phyloP scores from a whole-genome alignment of 2,888 invertebrate species.

The Drosophila heteroneura region DNA sequence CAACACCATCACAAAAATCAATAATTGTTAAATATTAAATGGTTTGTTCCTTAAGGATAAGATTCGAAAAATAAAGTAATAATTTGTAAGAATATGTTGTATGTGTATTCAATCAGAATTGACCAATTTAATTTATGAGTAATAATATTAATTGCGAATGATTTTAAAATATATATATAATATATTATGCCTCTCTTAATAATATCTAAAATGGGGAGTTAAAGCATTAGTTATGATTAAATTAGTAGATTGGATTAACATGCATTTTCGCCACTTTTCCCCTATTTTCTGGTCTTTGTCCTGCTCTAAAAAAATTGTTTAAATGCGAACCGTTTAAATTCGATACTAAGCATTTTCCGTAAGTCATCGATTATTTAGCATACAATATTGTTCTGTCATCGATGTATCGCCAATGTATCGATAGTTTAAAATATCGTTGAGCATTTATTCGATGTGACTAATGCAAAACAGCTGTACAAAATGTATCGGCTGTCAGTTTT shows the following conservation, averaged over 20 bases:
- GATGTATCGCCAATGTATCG: background rate
- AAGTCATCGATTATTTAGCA: background rate
- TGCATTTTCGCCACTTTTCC: background rate
- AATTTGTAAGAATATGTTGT: background rate
- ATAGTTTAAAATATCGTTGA: background rate
- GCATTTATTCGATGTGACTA: slow-evolving; percentile 7
- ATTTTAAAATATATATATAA: background rate
- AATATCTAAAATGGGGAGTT: background rate
- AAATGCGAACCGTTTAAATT: background rate
- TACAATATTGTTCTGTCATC: background rate
- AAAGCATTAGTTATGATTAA: background rate
- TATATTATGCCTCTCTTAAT: background rate
- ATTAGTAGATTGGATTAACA: background rate
- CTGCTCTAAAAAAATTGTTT: background rate
- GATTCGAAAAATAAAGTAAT: background rate
- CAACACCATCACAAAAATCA: background rate
- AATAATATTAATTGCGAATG: background rate
- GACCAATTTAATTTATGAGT: background rate
- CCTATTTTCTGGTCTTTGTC: background rate
- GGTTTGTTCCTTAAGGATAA: background rate
- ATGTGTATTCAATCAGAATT: background rate
- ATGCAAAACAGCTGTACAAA: slow-evolving; percentile 49
- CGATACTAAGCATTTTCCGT: background rate
- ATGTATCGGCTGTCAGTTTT: slow-evolving; percentile 48
- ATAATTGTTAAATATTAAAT: slow-evolving; percentile 2